Percentiles rank a stretch among this genome's conserved stretches.
phyloP scores from a whole-genome alignment of 2,113 vertebrate genomes.

The Zeus faber region DNA sequence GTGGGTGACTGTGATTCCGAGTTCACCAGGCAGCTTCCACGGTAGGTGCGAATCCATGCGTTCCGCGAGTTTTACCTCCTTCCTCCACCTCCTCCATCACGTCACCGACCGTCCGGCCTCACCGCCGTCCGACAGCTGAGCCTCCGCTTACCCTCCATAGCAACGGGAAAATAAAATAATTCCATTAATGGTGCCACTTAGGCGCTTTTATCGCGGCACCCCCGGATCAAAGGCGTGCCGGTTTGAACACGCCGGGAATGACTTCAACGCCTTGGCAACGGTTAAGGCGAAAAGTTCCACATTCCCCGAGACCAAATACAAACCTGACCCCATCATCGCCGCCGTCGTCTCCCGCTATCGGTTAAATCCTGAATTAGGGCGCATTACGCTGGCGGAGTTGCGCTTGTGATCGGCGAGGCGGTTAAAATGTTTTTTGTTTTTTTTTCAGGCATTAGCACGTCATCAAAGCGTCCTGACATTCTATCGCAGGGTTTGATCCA shows the following conservation, averaged over 20 bases:
- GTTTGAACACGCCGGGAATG: background rate
- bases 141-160: too few species aligned
- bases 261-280: constrained; percentile 37
- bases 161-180: too few species aligned
- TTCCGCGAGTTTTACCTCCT: too few species aligned
- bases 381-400: constrained; percentile 50
- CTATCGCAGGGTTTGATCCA: constrained; percentile 57
- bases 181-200: too few species aligned
- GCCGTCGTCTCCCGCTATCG: too few species aligned
- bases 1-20: too few species aligned
- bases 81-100: too few species aligned
- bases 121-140: too few species aligned
- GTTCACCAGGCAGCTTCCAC: too few species aligned
- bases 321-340: constrained; percentile 41
- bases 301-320: constrained; percentile 15
- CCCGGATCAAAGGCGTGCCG: constrained; percentile 48
- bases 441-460: constrained; percentile 63
- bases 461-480: constrained; percentile 64
- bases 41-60: too few species aligned
- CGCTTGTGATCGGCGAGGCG: constrained; percentile 58
- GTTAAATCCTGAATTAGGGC: constrained; percentile 32
- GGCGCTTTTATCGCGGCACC: constrained; percentile 20
- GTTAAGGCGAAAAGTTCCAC: constrained; percentile 43
- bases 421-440: too few species aligned
- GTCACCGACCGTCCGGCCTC: too few species aligned